Evolutionary conservation across 2,113 vertebrate species (phyloP), one percentile per base, ranked within the genome.

Genomic region (Phoenicopterus ruber): DNA sequence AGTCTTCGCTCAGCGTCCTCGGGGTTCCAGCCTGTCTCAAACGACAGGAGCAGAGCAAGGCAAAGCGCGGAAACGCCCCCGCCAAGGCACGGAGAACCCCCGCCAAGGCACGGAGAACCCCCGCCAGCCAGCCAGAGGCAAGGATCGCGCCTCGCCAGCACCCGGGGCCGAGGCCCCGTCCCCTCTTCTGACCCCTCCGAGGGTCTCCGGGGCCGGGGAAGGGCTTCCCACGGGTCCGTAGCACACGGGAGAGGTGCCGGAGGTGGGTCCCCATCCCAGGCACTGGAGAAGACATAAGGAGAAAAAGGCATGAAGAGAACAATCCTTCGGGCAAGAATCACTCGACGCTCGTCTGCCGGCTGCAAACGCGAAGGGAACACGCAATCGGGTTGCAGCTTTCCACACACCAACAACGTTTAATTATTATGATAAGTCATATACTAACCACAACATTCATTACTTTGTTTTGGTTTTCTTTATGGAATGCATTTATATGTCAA

Each of bases 291-390:
- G 55, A 28, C 54, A 2, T 21, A 17, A 17, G 17, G 1, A 52
- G 47, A n/a, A 52, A 58, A 29, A 54, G 50, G 38, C 18, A 21
- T 0, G 2, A 62, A 20, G 9, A 47, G 55, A 29, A 44, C n/a
- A 34, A 20, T 7, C 8, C 44, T 25, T 10, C 5, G 9, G 32
- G 5, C 10, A n/a, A 29, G 57, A 40, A 25, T 10, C 29, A 10
- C 70, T 36, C 24, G 2, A 1, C 4, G 24, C 49, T 21, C 2
- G 6, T 32, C 28, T 54, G 77, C 49, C 10, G 5, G n/a, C 34
- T 8, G 21, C 34, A n/a, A n/a, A 38, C 0, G 0, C 0, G 0
- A 5, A 28, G 34, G 55, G 29, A 40, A 61, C 31, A 10, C 2
- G 49, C 34, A 22, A 26, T 32, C 42, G 49, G 40, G 72, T n/a